These are phyloP conservation scores for Delphinapterus leucas DNA, from an alignment of 2,113 vertebrate genomes.

Conservation along the genomic window DNA sequence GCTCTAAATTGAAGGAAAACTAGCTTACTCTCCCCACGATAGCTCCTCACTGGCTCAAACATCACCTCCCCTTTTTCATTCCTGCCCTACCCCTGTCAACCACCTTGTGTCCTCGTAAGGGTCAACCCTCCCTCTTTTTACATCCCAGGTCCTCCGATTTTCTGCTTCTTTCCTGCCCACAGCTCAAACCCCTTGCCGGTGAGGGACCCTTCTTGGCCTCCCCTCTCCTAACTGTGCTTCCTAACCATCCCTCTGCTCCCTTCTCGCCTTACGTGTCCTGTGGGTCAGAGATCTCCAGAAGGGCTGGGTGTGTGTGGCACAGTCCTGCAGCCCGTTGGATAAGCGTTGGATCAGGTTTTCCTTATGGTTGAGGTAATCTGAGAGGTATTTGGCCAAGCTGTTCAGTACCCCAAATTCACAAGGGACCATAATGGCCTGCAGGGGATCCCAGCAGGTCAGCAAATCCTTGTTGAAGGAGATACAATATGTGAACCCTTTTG, in stretches of 20 bases:
- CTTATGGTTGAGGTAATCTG: accelerated
- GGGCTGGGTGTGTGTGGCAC: not conserved
- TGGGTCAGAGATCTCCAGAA: conserved; percentile 60
- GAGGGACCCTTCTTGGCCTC: not conserved
- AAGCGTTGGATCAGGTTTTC: accelerated
- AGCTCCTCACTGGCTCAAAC: not conserved
- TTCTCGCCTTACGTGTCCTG: conserved; percentile 64
- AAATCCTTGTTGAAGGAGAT: conserved; percentile 76
- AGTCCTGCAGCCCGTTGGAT: not conserved
- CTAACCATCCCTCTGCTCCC: not conserved
- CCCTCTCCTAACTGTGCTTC: not conserved
- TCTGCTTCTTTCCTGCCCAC: not conserved
- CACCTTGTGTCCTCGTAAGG: not conserved
- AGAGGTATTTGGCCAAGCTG: accelerated
- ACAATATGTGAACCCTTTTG: conserved; percentile 59
- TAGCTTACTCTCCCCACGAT: not conserved
- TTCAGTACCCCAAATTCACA: conserved; percentile 30
- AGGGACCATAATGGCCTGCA: accelerated
- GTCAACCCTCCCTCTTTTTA: not conserved
- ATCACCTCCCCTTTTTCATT: not conserved
- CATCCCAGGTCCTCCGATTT: not conserved
- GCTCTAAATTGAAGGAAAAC: not conserved
- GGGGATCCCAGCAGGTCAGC: conserved; percentile 66
- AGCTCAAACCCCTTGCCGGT: not conserved
- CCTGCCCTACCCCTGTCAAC: accelerated